These are phyloP conservation scores for Sphaeridia pumilis DNA, from an alignment of 2,888 invertebrate genomes.

Conservation along the genomic window DNA sequence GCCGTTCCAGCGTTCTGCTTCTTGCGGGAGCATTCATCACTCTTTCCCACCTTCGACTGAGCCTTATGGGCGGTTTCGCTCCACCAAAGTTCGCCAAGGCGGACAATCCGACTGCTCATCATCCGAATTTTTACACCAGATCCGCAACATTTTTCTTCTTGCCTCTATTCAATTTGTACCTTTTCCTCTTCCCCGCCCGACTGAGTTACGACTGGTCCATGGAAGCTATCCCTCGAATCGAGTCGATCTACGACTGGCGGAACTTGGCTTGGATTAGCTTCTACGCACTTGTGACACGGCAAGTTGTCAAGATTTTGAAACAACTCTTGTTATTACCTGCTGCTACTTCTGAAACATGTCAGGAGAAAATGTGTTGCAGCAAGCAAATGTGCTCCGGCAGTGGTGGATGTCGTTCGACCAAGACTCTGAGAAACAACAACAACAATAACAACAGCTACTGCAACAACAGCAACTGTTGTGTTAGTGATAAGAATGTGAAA, in stretches of 20 bases:
- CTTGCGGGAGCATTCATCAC: slow-evolving; percentile 26
- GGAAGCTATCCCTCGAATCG: slow-evolving; percentile 85
- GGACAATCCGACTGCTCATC: slow-evolving; percentile 91
- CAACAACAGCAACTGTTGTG: not conserved
- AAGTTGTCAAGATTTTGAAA: slow-evolving; percentile 16
- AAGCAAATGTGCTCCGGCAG: too few relatives aligned
- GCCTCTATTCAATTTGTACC: slow-evolving; percentile 77
- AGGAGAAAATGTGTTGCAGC: not conserved
- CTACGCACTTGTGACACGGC: slow-evolving; percentile 47
- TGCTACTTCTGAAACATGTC: not conserved
- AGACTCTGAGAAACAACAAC: slow-evolving; percentile 7
- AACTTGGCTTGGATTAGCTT: slow-evolving; percentile 64
- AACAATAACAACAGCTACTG: slow-evolving; percentile 1
- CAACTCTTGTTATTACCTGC: slow-evolving; percentile 9
- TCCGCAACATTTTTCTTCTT: slow-evolving; percentile 82
- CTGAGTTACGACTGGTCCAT: slow-evolving; percentile 98
- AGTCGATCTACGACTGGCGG: slow-evolving; percentile 61
- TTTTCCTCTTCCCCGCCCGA: slow-evolving; percentile 72
- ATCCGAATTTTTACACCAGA: slow-evolving; percentile 64
- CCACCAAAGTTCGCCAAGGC: slow-evolving; percentile 78
- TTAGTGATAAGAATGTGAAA: not conserved
- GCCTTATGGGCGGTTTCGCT: slow-evolving; percentile 56
- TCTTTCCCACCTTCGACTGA: slow-evolving; percentile 51
- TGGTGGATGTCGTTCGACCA: too few relatives aligned
- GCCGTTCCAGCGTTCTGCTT: slow-evolving; percentile 26